A percentile compares a stretch with the other conserved stretches of the same genome.
Conservation (phyloP, 2,113 vertebrate species). For the Lonchura striata region DNA sequence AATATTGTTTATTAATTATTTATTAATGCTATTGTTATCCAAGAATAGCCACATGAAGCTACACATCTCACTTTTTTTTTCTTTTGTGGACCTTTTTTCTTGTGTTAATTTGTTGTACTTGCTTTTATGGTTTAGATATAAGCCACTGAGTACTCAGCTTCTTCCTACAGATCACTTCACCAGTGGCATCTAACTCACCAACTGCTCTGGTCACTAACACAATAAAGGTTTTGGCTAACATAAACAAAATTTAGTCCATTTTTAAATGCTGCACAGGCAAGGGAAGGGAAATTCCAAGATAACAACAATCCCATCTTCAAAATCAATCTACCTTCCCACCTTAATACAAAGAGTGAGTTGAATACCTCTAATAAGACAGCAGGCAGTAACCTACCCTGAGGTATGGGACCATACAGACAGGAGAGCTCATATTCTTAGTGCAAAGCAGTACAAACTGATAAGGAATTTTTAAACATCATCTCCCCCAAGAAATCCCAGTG, state of each 20-base stretch:
- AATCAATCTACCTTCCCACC: not conserved
- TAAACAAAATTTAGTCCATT: not conserved
- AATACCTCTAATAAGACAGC: not conserved
- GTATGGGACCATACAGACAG: not conserved
- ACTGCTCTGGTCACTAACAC: not conserved
- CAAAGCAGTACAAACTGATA: not conserved
- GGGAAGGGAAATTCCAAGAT: not conserved
- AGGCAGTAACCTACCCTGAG: not conserved
- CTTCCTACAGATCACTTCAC: not conserved
- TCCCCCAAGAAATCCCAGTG: fast-evolving
- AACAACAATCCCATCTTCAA: not conserved
- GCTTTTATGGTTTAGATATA: not conserved
- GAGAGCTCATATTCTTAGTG: not conserved
- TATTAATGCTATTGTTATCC: not conserved
- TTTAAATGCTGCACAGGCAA: not conserved
- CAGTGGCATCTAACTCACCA: not conserved
- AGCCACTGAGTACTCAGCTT: not conserved
- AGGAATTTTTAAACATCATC: not conserved
- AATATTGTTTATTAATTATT: not conserved
- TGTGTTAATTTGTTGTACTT: not conserved
- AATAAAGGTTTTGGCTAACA: not conserved
- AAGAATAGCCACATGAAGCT: not conserved
- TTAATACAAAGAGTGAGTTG: not conserved
- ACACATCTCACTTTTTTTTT: not conserved
- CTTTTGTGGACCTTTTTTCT: not conserved